phyloP scores from a whole-genome alignment of 2,888 invertebrate species.

The Drosophila pegasa region DNA sequence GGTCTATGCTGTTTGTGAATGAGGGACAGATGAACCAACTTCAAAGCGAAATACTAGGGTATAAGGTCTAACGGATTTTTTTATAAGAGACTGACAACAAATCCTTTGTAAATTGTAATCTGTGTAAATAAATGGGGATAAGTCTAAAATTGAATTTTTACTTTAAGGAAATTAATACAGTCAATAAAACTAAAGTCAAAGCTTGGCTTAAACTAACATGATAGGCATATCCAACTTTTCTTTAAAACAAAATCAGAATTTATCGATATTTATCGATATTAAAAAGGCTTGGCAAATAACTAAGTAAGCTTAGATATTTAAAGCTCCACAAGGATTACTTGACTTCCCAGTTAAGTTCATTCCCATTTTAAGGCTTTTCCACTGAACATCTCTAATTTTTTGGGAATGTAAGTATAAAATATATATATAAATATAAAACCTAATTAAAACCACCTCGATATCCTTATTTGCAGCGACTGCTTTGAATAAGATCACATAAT shows the following conservation, averaged over 20 bases:
- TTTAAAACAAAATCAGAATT: no score
- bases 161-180: background rate
- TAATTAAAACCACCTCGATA: background rate
- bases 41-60: constrained; percentile 18
- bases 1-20: constrained; percentile 19
- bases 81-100: background rate
- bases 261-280: background rate
- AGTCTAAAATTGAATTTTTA: background rate
- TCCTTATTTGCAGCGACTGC: background rate
- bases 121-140: background rate
- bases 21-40: background rate
- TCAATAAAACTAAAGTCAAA: background rate
- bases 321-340: no score
- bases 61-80: no score
- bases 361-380: background rate
- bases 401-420: background rate
- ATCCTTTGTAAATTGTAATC: background rate
- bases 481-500: background rate
- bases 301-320: background rate
- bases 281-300: background rate
- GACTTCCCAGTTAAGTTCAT: background rate
- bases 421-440: background rate
- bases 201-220: background rate
- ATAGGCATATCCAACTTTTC: background rate
- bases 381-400: background rate